Evolutionary conservation across 2,888 invertebrate genomes (phyloP), one percentile per base, ranked within the genome.

Genomic region (Dynastes tityus): DNA sequence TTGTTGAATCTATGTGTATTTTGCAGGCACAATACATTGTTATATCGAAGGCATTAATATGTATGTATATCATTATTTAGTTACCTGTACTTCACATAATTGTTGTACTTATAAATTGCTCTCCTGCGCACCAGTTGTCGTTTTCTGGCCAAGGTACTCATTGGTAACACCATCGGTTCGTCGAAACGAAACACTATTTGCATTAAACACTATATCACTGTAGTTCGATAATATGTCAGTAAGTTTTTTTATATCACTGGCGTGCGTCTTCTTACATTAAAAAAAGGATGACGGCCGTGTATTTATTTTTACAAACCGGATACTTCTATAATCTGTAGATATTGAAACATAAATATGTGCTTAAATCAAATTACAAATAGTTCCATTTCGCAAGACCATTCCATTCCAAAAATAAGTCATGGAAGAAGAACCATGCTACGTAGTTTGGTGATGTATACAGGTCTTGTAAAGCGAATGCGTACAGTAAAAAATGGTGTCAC

Each of bases 31-130:
- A 11, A 8, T 8, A 2, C 11, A 45, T 45, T 45, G 45, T 32
- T 63, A 16, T 55, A n/a, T n/a, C 2, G 16, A 3, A 4, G 22
- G 3, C 8, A 58, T 9, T 22, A 55, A 22, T 9, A 58, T 22
- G 22, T 22, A 22, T 22, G 22, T 22, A 22, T 8, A 32, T 63
- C 32, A 63, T 32, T 63, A 63, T 16, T 22, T 45, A 67, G 27
- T 63, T 74, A 82, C 82, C 82, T 82, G 77, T 79, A 77, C 71
- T 82, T 82, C 11, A 82, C 58, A 61, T 80, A 82, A 58, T 80
- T 80, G 68, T 79, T 83, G 78, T 83, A 83, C 67, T 82, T 83
- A 79, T 84, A 84, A 74, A 83, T 82, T n/a, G 82, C 83, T 16
- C 82, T 81, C 55, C 83, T 79, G n/a, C 83, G 80, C 27, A 83